Evolutionary conservation across 1,140 invertebrate species (phyloP).

Genomic region (Anastrepha obliqua): DNA sequence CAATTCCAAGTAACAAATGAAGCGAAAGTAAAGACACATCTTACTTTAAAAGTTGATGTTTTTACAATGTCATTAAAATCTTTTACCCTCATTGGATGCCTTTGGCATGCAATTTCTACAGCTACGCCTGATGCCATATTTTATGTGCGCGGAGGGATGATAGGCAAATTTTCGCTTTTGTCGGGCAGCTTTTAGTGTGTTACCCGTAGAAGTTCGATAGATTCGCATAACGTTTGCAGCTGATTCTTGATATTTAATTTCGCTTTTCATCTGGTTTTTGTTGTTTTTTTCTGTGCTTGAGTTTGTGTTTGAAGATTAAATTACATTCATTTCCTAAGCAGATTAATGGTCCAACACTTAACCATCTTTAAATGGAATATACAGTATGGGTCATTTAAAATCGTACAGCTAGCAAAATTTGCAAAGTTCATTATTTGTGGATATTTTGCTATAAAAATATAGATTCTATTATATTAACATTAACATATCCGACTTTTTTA

Average conservation of each 20-base stretch:
- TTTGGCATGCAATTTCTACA: not conserved
- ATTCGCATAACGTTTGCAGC: not conserved
- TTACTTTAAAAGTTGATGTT: not conserved
- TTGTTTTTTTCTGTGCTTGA: no score
- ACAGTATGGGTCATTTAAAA: no score
- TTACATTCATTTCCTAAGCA: not conserved
- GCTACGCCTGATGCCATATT: not conserved
- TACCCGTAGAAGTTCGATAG: not conserved
- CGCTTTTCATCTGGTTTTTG: not conserved
- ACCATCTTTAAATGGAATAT: no score
- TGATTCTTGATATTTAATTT: not conserved
- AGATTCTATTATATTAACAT: no score
- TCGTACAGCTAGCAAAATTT: no score
- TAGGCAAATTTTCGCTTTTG: not conserved
- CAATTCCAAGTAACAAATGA: no score
- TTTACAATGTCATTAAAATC: conserved; percentile 23
- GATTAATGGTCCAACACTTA: not conserved
- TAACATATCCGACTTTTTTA: no score
- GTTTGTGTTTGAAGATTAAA: no score
- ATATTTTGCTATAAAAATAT: no score
- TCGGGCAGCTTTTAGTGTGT: not conserved
- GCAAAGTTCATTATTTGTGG: no score
- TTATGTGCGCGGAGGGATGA: not conserved
- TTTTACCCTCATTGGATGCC: not conserved
- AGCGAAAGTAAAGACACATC: not conserved